These are phyloP conservation scores for Australoheros facetus DNA, from an alignment of 2,797 vertebrate genomes.

Conservation along the genomic window DNA sequence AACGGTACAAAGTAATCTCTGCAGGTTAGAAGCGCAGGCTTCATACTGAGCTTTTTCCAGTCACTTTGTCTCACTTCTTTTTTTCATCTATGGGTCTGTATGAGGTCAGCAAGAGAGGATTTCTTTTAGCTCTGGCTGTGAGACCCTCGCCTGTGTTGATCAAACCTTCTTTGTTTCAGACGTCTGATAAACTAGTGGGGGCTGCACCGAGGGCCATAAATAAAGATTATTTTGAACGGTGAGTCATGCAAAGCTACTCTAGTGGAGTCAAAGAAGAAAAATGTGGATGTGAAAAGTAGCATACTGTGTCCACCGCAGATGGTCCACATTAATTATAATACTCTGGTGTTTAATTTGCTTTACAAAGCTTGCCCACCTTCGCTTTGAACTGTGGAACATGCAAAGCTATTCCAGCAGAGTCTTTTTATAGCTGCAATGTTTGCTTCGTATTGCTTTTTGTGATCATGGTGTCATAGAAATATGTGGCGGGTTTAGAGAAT, in stretches of 20 bases:
- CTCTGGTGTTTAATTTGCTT: background rate
- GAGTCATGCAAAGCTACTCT: no score
- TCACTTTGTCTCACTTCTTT: background rate
- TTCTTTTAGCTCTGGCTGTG: background rate
- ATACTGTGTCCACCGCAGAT: background rate
- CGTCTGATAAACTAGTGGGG: no score
- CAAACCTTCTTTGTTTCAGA: background rate
- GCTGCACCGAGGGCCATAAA: background rate
- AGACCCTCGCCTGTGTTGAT: background rate
- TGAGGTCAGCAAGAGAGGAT: background rate
- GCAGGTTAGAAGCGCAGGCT: background rate
- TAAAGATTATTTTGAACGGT: background rate
- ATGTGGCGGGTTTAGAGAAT: background rate
- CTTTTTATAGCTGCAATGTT: background rate
- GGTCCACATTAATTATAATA: background rate
- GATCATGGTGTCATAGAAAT: background rate
- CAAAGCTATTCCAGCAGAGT: background rate
- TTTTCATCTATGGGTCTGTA: background rate
- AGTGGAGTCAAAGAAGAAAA: background rate
- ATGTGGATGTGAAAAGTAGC: background rate
- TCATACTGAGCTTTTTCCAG: accelerated
- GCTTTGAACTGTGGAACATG: background rate
- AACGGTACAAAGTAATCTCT: background rate
- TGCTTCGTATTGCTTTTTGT: conserved; percentile 5
- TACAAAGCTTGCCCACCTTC: background rate